Evolutionary conservation across 2,888 invertebrate species (phyloP).

Genomic region (Trichopoda pennipes): DNA sequence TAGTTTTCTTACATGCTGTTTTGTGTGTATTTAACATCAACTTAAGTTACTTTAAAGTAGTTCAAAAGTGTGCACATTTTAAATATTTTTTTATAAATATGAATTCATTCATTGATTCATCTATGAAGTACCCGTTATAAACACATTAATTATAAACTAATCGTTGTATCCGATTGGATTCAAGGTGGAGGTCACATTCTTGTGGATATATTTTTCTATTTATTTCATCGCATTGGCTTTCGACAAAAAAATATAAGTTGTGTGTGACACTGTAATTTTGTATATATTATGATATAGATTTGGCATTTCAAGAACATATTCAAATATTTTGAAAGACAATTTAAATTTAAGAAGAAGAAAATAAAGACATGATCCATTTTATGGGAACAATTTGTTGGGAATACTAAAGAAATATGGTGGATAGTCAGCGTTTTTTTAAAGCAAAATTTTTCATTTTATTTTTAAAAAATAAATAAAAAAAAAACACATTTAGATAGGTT

Average conservation of each 20-base stretch:
- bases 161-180: slow-evolving; percentile 35
- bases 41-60: slow-evolving; percentile 58
- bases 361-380: no score
- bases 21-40: slow-evolving; percentile 43
- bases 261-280: background rate
- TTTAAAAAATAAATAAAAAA: no score
- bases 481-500: no score
- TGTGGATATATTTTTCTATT: slow-evolving; percentile 33
- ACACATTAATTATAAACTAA: slow-evolving; percentile 41
- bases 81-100: slow-evolving; percentile 27
- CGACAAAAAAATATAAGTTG: background rate
- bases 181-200: slow-evolving; percentile 63
- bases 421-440: no score
- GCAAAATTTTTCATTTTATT: no score
- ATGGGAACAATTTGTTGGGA: no score
- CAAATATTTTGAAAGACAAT: no score
- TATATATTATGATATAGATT: background rate
- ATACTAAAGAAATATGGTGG: no score
- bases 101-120: background rate
- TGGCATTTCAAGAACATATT: background rate
- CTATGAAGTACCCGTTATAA: slow-evolving; percentile 16
- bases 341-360: no score
- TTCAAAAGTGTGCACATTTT: slow-evolving; percentile 44
- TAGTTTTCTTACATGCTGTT: background rate
- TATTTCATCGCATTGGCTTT: slow-evolving; percentile 26